Conservation (phyloP, 2,888 invertebrate species). For the Lithophane ornitopus region DNA sequence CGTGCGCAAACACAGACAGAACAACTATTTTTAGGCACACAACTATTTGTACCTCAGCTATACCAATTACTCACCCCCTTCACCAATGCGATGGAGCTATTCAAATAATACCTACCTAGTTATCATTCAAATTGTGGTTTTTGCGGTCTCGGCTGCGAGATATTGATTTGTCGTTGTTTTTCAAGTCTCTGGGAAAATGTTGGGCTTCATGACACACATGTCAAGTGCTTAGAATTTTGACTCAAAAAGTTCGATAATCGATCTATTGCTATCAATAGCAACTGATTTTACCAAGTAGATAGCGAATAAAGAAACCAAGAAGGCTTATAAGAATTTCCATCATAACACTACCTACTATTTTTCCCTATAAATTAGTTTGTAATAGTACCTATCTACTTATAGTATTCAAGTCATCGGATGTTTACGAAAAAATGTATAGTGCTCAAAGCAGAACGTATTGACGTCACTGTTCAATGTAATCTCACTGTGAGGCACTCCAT, state of each 20-base stretch:
- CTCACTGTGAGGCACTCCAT: conserved; percentile 47
- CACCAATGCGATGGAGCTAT: conserved; percentile 22
- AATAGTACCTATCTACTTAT: not conserved
- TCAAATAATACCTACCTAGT: conserved; percentile 28
- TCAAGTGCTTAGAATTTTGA: not conserved
- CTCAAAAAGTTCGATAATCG: not conserved
- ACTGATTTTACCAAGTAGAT: not conserved
- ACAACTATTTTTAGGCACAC: conserved; percentile 17
- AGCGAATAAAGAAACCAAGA: not conserved
- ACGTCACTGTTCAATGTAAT: conserved; percentile 53
- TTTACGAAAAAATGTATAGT: conserved; percentile 17
- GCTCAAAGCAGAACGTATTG: conserved; percentile 20
- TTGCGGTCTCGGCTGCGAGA: conserved; percentile 9
- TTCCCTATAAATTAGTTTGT: too few relatives aligned
- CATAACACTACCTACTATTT: not conserved
- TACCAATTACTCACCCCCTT: conserved; percentile 4
- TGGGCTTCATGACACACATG: not conserved
- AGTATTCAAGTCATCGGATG: conserved; percentile 14
- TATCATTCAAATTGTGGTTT: conserved; percentile 29
- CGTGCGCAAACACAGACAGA: not conserved
- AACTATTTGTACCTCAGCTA: conserved; percentile 19
- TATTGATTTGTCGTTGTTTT: conserved; percentile 33
- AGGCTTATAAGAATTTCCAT: not conserved
- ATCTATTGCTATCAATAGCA: not conserved
- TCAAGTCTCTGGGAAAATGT: not conserved